Evolutionary conservation across 2,888 invertebrate genomes (phyloP).

Genomic region (Epinotia ramella): DNA sequence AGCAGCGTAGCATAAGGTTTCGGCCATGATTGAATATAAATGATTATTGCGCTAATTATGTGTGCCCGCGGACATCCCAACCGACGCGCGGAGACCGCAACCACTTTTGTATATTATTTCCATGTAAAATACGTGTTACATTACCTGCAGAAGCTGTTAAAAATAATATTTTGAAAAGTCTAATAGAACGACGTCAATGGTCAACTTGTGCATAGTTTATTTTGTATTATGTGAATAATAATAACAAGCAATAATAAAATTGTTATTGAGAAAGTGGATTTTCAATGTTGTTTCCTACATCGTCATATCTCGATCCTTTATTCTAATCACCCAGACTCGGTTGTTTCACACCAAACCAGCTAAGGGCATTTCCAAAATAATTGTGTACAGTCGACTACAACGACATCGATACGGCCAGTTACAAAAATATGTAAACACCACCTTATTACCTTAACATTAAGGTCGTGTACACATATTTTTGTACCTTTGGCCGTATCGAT

Average conservation of each 20-base stretch:
- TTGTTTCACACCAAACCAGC: too few relatives aligned
- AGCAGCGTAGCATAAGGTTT: constrained; percentile 69
- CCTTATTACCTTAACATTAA: too few relatives aligned
- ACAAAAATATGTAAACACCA: too few relatives aligned
- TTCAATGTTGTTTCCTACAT: constrained; percentile 41
- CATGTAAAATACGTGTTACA: constrained; percentile 63
- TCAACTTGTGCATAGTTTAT: constrained; percentile 88
- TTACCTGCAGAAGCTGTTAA: constrained; percentile 56
- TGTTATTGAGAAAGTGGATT: constrained; percentile 81
- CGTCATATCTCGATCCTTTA: background rate
- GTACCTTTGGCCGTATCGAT: too few relatives aligned
- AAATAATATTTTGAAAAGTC: constrained; percentile 74
- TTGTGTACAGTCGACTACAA: too few relatives aligned
- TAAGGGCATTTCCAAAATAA: too few relatives aligned
- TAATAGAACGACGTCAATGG: constrained; percentile 76
- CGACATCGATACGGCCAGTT: too few relatives aligned
- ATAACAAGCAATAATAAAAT: constrained; percentile 88
- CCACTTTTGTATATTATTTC: constrained; percentile 68
- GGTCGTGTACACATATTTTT: too few relatives aligned
- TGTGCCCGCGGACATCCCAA: constrained; percentile 71
- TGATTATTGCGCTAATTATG: constrained; percentile 63
- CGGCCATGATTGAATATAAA: constrained; percentile 66
- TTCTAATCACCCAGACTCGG: background rate
- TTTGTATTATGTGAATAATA: constrained; percentile 88
- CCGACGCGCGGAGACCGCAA: constrained; percentile 61